phyloP scores from a whole-genome alignment of 1,140 invertebrate species.

The Antheraea mylitta region DNA sequence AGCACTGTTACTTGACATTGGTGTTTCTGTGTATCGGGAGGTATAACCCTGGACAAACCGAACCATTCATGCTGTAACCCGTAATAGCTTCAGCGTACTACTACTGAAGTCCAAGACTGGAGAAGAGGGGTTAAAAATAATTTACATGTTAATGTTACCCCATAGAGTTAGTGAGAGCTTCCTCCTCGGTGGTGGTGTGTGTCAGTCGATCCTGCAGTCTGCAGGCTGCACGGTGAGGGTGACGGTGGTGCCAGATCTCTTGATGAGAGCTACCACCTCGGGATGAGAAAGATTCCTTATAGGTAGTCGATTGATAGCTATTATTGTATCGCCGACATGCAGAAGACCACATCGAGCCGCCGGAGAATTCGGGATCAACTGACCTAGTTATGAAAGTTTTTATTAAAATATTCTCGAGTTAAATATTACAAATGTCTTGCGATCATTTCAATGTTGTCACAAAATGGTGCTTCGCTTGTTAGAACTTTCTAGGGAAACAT shows the following conservation, averaged over 20 bases:
- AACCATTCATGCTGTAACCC: no score
- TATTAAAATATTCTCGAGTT: no score
- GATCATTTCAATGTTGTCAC: no score
- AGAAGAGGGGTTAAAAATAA: no score
- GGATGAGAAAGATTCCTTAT: slow-evolving; percentile 96
- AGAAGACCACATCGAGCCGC: slow-evolving; percentile 94
- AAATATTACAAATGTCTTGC: no score
- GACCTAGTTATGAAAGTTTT: slow-evolving; percentile 79
- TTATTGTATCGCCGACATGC: slow-evolving; percentile 96
- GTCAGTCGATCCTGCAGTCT: slow-evolving; percentile 22
- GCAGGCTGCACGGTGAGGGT: slow-evolving; percentile 87
- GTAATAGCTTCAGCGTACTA: no score
- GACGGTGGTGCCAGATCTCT: slow-evolving; percentile 95
- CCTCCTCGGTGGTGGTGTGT: background rate
- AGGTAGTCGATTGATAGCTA: slow-evolving; percentile 96
- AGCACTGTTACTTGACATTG: no score
- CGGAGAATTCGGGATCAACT: slow-evolving; percentile 96
- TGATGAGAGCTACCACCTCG: slow-evolving; percentile 96
- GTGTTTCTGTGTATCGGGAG: no score
- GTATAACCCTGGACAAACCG: no score
- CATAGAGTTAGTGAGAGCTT: background rate
- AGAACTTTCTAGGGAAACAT: no score
- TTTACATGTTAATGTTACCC: background rate
- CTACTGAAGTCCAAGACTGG: no score
- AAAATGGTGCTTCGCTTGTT: no score